Base-by-base conservation (phyloP, 2,797 vertebrate species). In the Tauraco hartlaubi region DNA sequence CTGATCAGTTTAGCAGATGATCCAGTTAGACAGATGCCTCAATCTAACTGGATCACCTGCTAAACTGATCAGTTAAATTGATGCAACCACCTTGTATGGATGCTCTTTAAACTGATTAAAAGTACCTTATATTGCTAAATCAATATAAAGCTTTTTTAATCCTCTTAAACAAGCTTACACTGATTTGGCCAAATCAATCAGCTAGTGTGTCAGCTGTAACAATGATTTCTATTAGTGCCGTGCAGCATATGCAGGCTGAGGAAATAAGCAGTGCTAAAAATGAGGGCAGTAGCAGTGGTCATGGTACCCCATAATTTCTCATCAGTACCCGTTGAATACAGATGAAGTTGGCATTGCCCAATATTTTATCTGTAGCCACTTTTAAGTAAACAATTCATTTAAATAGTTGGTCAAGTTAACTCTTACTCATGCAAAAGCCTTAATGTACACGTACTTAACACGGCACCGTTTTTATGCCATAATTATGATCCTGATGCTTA, bases 111-210 rank as follows among this genome's bases (percentile, higher is more conserved):
- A 92, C 71, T 91, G 83, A 90, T 96, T 94, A 84, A 87, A 94
- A 93, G 74, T 82, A 83, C 82, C 72, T 88, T 81, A 10, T 63
- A 92, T 94, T 92, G 74, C 61, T 94, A 94, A 95, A 96, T 97
- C 92, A 92, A 93, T 96, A 58, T 88, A 92, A 88, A 89, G 93
- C 90, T 92, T 93, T 96, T 97, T 89, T 73, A 91, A 96, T 95
- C 77, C 46, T 92, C 88, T 94, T 92, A 88, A 96, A 94, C 85
- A 96, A 94, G 91, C 79, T 95, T 90, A 86, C 46, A 71, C 35
- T 82, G 77, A 93, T 92, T 96, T 82, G 78, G 37, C 56, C 26
- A 39, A 82, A 94, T 96, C 83, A 96, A 37, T 94, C 91, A 93
- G 37, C 85, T 64, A 37, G 6, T 52, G 76, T 66, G 66, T 84